Evolutionary conservation across 2,888 invertebrate species (phyloP), one percentile per base, ranked within the genome.

Genomic region (Diaprepes abbreviatus): DNA sequence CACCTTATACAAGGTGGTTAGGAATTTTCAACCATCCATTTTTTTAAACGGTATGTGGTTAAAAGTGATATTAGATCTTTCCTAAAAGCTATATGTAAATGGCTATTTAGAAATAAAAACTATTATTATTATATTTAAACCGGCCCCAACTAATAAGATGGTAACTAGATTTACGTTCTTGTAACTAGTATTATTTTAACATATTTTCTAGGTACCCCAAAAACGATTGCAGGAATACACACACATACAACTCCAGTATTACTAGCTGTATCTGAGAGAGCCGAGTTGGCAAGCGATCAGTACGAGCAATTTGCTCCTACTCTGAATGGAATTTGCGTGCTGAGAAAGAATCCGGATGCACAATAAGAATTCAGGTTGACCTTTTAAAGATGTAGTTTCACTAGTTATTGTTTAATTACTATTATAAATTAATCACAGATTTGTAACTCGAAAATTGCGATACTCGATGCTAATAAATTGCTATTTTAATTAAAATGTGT

Each of bases 171-270:
- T n/a, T n/a, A n/a, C n/a, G n/a, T n/a, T n/a, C n/a, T n/a, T n/a
- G n/a, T 19, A 45, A 19, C 14, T 19, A 33, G 7, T 24, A n/a
- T 3, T 17, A 14, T 33, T 54, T 2, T 24, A 19, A 10, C 19
- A 21, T 45, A 19, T 10, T 66, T 66, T 66, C n/a, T 28, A 73
- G 73, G 99, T 45, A 97, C 97, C 69, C 99, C 99, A 0, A 99
- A 98, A 86, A 98, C 98, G 0, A 99, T 99, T 77, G 97, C 98
- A 1, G 99, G 99, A 17, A 98, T 99, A 80, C 99, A 98, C 85
- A 99, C 99, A 1, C 98, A 99, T 84, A 97, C 96, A 0, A 99
- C 98, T 0, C 99, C 99, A 0, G 98, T 99, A 3, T 86, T 99
- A 65, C 86, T 99, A 67, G 96, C 96, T 0, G 93, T 94, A 82